Conservation (phyloP, 2,888 invertebrate species). For the Auanema sp. region DNA sequence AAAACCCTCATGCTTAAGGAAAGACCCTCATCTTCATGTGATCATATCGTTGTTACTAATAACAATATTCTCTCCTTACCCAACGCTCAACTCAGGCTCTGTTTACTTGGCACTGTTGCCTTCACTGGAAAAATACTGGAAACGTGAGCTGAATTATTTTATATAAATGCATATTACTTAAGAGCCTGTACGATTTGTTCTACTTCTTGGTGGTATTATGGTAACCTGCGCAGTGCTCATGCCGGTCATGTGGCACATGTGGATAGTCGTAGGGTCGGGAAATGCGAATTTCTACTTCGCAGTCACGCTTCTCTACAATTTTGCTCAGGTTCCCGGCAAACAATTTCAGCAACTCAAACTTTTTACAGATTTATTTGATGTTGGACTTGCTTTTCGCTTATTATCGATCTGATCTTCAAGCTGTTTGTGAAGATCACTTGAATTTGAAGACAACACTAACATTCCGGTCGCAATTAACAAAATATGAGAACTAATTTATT, state of each 20-base stretch:
- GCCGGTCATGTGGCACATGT: slow-evolving; percentile 91
- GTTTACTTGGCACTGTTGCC: slow-evolving; percentile 87
- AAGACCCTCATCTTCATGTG: slow-evolving; percentile 65
- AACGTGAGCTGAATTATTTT: slow-evolving; percentile 30
- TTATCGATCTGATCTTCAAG: slow-evolving; percentile 26
- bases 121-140: slow-evolving; percentile 78
- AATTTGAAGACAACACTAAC: slow-evolving; percentile 25
- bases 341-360: background rate
- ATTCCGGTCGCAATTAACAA: slow-evolving; percentile 19
- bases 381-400: slow-evolving; percentile 40
- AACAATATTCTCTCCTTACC: slow-evolving; percentile 93
- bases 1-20: slow-evolving; percentile 54
- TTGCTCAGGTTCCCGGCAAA: slow-evolving; percentile 75
- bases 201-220: slow-evolving; percentile 87
- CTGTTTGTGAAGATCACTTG: slow-evolving; percentile 23
- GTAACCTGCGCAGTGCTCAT: slow-evolving; percentile 85
- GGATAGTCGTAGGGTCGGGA: slow-evolving; percentile 96
- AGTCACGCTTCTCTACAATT: slow-evolving; percentile 88
- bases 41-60: slow-evolving; percentile 72
- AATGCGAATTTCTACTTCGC: slow-evolving; percentile 99
- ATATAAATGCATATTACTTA: background rate
- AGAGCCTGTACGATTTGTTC: slow-evolving; percentile 85
- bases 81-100: slow-evolving; percentile 90
- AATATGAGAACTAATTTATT: slow-evolving; percentile 5
- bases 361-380: slow-evolving; percentile 27